Evolutionary conservation across 2,797 vertebrate genomes (phyloP).

Genomic region (Macroramphosus scolopax): DNA sequence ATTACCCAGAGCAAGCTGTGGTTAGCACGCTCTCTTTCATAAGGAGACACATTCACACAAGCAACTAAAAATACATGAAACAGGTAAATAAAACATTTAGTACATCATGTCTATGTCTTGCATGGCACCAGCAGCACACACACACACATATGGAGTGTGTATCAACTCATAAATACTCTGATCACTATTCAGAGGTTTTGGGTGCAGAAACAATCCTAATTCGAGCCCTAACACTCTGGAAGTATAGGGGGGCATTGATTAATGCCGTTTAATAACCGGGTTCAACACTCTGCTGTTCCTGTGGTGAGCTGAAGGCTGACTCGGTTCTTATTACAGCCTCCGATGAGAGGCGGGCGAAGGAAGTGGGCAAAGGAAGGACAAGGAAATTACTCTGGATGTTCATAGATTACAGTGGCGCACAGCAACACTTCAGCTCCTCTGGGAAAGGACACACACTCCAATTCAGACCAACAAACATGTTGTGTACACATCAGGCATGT

Average conservation of each 20-base stretch:
- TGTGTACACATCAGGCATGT: no score
- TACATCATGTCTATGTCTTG: no score
- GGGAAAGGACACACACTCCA: background rate
- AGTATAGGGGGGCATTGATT: no score
- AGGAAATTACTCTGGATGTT: conserved; percentile 30
- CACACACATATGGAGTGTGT: no score
- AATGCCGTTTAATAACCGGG: conserved; percentile 49
- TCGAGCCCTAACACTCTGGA: background rate
- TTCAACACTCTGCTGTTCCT: conserved; percentile 34
- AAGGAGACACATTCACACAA: background rate
- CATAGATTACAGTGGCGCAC: conserved; percentile 31
- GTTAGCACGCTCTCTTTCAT: conserved; percentile 11
- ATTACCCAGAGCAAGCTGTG: conserved; percentile 71
- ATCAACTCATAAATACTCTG: no score
- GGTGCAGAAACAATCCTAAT: conserved; percentile 15
- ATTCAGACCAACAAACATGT: no score
- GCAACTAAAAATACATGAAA: background rate
- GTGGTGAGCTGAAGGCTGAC: conserved; percentile 27
- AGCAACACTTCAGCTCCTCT: conserved; percentile 5
- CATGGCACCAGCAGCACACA: no score
- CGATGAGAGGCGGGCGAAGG: conserved; percentile 35
- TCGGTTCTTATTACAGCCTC: conserved; percentile 46
- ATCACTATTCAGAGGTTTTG: no score
- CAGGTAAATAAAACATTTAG: no score
- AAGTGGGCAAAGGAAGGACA: conserved; percentile 29